Percentiles rank a stretch among this genome's conserved stretches.
Evolutionary conservation across 2,888 invertebrate genomes (phyloP).

Genomic region (Stenurella melanura): DNA sequence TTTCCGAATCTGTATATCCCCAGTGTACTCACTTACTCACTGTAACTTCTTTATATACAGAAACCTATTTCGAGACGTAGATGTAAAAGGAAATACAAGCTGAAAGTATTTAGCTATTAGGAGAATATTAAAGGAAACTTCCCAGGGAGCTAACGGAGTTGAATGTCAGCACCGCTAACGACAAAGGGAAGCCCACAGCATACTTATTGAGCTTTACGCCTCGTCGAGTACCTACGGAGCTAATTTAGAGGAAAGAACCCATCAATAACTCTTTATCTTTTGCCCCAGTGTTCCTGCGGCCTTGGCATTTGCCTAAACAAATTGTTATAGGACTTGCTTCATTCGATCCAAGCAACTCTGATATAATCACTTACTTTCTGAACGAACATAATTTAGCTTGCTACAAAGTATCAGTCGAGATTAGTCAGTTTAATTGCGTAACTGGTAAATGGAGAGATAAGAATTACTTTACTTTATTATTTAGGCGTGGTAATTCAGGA

Average conservation of each 20-base stretch:
- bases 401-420: not conserved
- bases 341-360: slow-evolving; percentile 9
- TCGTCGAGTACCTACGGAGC: slow-evolving; percentile 10
- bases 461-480: slow-evolving; percentile 13
- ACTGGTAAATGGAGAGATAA: not conserved
- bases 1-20: too few relatives aligned
- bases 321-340: slow-evolving; percentile 7
- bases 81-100: not conserved
- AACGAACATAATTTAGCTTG: not conserved
- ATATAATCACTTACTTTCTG: not conserved
- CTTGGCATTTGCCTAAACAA: slow-evolving; percentile 19
- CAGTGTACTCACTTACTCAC: too few relatives aligned
- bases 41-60: too few relatives aligned
- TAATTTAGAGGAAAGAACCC: slow-evolving; percentile 26
- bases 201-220: slow-evolving; percentile 19
- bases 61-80: too few relatives aligned
- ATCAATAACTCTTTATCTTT: slow-evolving; percentile 36
- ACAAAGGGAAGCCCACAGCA: slow-evolving; percentile 15
- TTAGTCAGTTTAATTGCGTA: not conserved
- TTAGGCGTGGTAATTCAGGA: slow-evolving; percentile 2
- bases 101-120: not conserved
- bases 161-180: slow-evolving; percentile 9
- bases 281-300: slow-evolving; percentile 1
- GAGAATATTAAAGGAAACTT: not conserved
- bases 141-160: slow-evolving; percentile 8